Conservation (phyloP, 2,888 invertebrate species). For the Siphlonurus alternatus region DNA sequence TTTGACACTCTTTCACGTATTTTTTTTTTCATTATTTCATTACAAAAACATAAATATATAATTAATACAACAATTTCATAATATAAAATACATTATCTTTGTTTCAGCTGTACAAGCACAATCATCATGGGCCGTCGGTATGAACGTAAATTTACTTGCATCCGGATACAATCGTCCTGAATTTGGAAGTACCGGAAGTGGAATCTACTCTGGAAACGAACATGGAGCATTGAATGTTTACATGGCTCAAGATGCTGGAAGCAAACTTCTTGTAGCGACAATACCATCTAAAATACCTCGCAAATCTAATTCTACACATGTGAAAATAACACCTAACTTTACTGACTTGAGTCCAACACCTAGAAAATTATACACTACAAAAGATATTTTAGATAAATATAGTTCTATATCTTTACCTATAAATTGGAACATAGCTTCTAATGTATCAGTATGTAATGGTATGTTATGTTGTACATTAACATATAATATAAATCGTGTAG, state of each 20-base stretch:
- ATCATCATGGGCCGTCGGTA: slow-evolving; percentile 46
- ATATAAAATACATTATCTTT: no score
- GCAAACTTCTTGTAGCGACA: slow-evolving; percentile 11
- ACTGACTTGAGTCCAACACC: not conserved
- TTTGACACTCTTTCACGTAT: no score
- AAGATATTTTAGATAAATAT: not conserved
- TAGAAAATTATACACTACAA: not conserved
- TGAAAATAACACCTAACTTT: not conserved
- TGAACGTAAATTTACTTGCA: slow-evolving; percentile 51
- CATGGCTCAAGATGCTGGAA: slow-evolving; percentile 31
- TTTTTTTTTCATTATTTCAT: no score
- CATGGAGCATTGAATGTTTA: slow-evolving; percentile 30
- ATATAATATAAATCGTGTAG: not conserved
- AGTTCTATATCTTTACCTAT: not conserved
- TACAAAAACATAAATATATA: no score
- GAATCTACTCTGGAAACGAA: slow-evolving; percentile 44
- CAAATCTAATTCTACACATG: not conserved
- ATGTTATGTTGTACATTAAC: slow-evolving; percentile 26
- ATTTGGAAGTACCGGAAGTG: slow-evolving; percentile 49
- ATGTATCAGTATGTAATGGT: slow-evolving; percentile 13
- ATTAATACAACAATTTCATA: no score
- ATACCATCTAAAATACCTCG: slow-evolving; percentile 10
- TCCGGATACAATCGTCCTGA: slow-evolving; percentile 48
- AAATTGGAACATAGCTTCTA: not conserved
- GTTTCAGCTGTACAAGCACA: slow-evolving; percentile 45